Evolutionary conservation across 2,888 invertebrate genomes (phyloP).

Genomic region (Pseudolycoriella hygida): DNA sequence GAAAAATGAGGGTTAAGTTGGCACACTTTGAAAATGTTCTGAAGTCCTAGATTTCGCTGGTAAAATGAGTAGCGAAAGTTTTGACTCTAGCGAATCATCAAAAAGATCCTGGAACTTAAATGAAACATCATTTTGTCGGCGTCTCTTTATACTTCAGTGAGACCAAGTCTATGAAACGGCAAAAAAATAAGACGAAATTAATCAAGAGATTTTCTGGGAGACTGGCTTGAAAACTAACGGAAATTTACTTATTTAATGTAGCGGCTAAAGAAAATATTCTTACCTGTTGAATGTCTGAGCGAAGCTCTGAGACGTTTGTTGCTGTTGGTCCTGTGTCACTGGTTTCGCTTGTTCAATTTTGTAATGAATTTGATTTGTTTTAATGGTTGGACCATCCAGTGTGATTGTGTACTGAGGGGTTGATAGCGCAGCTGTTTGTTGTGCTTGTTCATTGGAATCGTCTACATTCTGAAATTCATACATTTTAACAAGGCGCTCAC

Average conservation of each 20-base stretch:
- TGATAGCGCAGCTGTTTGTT: slow-evolving; percentile 12
- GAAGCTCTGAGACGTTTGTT: slow-evolving; percentile 11
- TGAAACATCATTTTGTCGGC: too few relatives aligned
- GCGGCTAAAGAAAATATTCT: too few relatives aligned
- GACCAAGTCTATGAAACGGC: too few relatives aligned
- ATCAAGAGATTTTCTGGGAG: slow-evolving; percentile 13
- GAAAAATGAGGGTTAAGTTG: too few relatives aligned
- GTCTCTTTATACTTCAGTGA: too few relatives aligned
- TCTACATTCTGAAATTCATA: slow-evolving; percentile 15
- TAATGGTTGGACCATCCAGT: slow-evolving; percentile 20
- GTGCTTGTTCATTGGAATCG: slow-evolving; percentile 13
- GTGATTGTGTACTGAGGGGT: slow-evolving; percentile 28
- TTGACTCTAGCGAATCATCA: too few relatives aligned
- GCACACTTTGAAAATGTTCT: too few relatives aligned
- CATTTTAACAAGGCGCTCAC: too few relatives aligned
- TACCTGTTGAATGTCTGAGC: background rate
- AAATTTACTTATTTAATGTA: background rate
- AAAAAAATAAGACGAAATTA: too few relatives aligned
- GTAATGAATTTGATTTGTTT: slow-evolving; percentile 20
- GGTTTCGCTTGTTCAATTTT: slow-evolving; percentile 13
- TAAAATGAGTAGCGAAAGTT: too few relatives aligned
- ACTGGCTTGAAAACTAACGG: background rate
- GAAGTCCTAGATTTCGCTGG: too few relatives aligned
- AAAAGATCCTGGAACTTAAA: too few relatives aligned
- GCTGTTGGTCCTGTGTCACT: slow-evolving; percentile 15